phyloP scores from a whole-genome alignment of 2,888 invertebrate genomes.

The Autographa pulchrina region DNA sequence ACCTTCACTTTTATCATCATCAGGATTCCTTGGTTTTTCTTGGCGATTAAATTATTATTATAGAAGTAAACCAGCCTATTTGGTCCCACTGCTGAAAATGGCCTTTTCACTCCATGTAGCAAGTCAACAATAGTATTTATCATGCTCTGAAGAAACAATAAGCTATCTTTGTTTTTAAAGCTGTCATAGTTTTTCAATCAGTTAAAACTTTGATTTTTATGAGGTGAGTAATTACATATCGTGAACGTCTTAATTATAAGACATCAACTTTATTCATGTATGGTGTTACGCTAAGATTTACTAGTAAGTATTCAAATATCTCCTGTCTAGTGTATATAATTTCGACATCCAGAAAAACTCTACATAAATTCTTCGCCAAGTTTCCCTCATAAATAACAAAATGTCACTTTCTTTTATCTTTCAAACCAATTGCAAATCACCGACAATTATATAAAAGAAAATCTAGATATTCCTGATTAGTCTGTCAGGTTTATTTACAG shows the following conservation, averaged over 20 bases:
- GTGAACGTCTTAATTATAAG: no score
- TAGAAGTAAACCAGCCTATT: not conserved
- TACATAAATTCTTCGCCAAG: not conserved
- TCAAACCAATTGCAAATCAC: not conserved
- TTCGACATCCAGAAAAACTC: not conserved
- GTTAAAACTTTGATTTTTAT: no score
- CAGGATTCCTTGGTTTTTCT: not conserved
- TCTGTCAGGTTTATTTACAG: conserved; percentile 28
- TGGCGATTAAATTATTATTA: not conserved
- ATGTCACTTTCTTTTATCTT: not conserved
- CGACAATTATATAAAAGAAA: conserved; percentile 21
- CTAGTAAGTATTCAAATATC: no score
- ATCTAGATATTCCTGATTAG: conserved; percentile 24
- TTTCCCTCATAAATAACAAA: not conserved
- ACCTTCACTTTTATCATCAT: not conserved
- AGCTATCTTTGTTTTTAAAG: no score
- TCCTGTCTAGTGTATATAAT: no score
- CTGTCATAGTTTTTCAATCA: no score
- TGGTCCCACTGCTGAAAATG: not conserved
- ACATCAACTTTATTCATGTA: no score
- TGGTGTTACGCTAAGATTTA: no score
- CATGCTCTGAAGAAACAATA: no score
- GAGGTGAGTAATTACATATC: no score
- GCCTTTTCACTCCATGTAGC: not conserved
- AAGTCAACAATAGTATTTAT: no score